phyloP scores from a whole-genome alignment of 2,888 invertebrate species.

The Halictus quadricinctus region DNA sequence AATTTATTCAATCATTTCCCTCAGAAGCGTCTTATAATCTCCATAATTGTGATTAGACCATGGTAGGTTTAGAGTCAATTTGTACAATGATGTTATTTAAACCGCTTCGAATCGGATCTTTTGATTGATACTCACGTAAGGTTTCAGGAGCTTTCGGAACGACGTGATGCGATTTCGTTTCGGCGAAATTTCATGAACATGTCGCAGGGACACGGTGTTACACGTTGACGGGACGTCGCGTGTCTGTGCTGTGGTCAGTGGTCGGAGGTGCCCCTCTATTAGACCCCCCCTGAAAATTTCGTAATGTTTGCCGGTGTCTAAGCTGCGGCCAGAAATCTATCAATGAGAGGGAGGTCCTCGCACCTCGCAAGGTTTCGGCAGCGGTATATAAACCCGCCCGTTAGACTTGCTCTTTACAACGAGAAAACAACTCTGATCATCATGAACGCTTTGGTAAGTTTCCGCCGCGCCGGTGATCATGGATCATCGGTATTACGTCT shows the following conservation, averaged over 20 bases:
- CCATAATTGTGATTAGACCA: too few species aligned
- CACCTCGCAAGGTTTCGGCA: conserved; percentile 68
- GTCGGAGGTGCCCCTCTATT: conserved; percentile 48
- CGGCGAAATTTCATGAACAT: conserved; percentile 30
- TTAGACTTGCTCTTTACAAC: conserved; percentile 61
- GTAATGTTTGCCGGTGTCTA: conserved; percentile 62
- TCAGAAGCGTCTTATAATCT: too few species aligned
- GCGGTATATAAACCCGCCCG: conserved; percentile 71
- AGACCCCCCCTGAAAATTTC: conserved; percentile 55
- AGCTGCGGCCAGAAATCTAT: conserved; percentile 58
- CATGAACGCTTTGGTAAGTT: conserved; percentile 72
- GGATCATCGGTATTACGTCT: not conserved
- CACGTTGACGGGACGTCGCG: conserved; percentile 33
- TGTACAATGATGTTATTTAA: too few species aligned
- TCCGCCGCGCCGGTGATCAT: not conserved
- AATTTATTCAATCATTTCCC: too few species aligned
- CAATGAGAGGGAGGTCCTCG: conserved; percentile 70
- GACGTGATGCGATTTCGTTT: conserved; percentile 23
- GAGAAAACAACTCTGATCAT: conserved; percentile 61
- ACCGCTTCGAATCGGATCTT: not conserved
- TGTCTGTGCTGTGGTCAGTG: conserved; percentile 23
- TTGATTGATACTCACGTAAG: conserved; percentile 43
- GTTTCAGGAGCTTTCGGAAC: conserved; percentile 6
- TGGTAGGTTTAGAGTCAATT: not conserved
- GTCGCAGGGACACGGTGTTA: conserved; percentile 29